phyloP scores from a whole-genome alignment of 2,797 vertebrate species.

The Scleropages formosus region DNA sequence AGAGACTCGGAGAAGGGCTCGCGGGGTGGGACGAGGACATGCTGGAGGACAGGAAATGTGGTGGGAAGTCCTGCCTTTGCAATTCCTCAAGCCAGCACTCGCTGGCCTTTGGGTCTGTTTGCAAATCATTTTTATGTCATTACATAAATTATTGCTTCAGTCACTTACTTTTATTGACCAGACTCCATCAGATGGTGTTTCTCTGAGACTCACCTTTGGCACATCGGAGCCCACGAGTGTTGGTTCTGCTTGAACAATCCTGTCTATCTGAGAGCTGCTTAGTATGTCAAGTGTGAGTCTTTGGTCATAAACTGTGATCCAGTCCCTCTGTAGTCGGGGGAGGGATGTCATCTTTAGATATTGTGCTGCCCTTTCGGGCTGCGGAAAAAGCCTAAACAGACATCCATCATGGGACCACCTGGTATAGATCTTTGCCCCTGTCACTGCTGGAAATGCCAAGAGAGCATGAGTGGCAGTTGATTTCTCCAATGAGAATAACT shows the following conservation, averaged over 20 bases:
- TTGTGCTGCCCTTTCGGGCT: not conserved
- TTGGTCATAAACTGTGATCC: slow-evolving; percentile 3
- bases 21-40: slow-evolving; percentile 38
- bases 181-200: too few species aligned
- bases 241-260: not conserved
- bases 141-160: too few species aligned
- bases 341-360: not conserved
- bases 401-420: not conserved
- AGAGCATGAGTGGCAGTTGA: not conserved
- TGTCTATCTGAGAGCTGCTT: not conserved
- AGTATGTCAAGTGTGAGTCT: not conserved
- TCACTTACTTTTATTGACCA: too few species aligned
- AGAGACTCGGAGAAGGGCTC: slow-evolving; percentile 28
- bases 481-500: not conserved
- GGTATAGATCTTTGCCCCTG: not conserved
- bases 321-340: not conserved
- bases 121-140: too few species aligned
- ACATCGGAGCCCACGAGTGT: not conserved
- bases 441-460: slow-evolving; percentile 12
- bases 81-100: not conserved
- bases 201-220: too few species aligned
- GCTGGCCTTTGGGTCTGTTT: too few species aligned
- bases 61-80: not conserved
- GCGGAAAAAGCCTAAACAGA: not conserved
- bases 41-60: slow-evolving; percentile 31